Base-by-base conservation (phyloP, 2,888 invertebrate genomes). In the Linnaemya vulpina region DNA sequence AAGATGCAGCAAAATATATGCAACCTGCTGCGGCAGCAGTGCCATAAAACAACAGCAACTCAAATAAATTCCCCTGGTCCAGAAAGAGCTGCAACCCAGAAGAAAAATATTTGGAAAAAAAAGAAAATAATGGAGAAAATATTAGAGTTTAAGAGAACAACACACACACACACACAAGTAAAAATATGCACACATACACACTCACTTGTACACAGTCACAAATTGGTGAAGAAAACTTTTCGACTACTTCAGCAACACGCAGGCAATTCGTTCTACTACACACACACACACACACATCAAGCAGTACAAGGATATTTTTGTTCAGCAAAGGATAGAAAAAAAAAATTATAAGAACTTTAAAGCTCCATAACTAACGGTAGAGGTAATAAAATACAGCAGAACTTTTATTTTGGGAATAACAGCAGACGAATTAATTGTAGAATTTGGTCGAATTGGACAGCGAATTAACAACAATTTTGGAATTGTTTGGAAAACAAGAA, bases 11-110 rank as follows among this genome's bases (percentile, higher is more conserved):
- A 49, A n/a, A n/a, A 67, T 80, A 80, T 60, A 13, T 60, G 30
- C 62, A 46, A 63, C 40, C 40, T 67, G 49, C 51, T 60, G 22
- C 43, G 22, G 20, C 43, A 68, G 20, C 62, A 51, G 62, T 30
- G 67, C n/a, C 35, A 70, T 58, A 51, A 68, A 78, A 62, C 30
- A 71, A 35, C 49, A 30, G 60, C 40, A 81, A 74, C 49, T 74
- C 35, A 68, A 81, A 81, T 62, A 75, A 81, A 75, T 81, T 79
- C 68, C 60, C 62, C 11, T 53, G 62, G 22, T 55, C 62, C 38
- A 75, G 43, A 68, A 75, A 68, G 53, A 75, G 62, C 20, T 67
- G 46, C 25, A 73, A 63, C 9, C 49, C 10, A 10, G n/a, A 65
- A 55, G 15, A 58, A 35, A n/a, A 58, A n/a, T 1, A n/a, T 7